Evolutionary conservation across 1,140 invertebrate genomes (phyloP).

Genomic region (Melitaea cinxia): DNA sequence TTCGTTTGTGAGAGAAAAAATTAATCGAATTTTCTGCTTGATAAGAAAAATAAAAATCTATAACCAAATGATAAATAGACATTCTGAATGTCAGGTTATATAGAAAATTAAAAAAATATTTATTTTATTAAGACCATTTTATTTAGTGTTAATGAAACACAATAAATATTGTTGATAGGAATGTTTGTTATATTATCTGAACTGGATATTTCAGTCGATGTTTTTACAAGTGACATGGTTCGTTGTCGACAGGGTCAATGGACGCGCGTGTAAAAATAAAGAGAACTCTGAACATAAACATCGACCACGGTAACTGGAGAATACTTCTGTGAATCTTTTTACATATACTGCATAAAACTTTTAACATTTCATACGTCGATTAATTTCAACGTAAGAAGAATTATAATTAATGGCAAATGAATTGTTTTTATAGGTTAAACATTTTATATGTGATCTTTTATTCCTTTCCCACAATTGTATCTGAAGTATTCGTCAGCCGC

Average conservation of each 20-base stretch:
- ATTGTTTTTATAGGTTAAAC: too few relatives aligned
- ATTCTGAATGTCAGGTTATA: too few relatives aligned
- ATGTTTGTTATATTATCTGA: slow-evolving; percentile 18
- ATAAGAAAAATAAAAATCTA: too few relatives aligned
- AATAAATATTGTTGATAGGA: background rate
- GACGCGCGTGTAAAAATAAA: slow-evolving; percentile 34
- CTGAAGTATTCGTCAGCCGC: slow-evolving; percentile 22
- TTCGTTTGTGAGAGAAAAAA: too few relatives aligned
- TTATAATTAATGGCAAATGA: background rate
- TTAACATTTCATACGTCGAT: background rate
- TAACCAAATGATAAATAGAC: too few relatives aligned
- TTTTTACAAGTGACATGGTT: slow-evolving; percentile 11
- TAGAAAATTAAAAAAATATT: too few relatives aligned
- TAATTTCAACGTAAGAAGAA: background rate
- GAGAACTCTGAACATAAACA: slow-evolving; percentile 19
- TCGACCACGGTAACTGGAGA: slow-evolving; percentile 2
- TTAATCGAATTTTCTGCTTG: too few relatives aligned
- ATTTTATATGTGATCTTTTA: background rate
- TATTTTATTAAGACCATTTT: too few relatives aligned
- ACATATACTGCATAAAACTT: background rate
- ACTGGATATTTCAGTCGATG: slow-evolving; percentile 17
- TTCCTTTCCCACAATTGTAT: background rate
- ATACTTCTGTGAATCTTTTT: background rate
- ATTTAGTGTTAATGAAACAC: too few relatives aligned
- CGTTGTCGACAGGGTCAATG: slow-evolving; percentile 26